phyloP scores from a whole-genome alignment of 2,113 vertebrate genomes.

The Neopipo cinnamomea region DNA sequence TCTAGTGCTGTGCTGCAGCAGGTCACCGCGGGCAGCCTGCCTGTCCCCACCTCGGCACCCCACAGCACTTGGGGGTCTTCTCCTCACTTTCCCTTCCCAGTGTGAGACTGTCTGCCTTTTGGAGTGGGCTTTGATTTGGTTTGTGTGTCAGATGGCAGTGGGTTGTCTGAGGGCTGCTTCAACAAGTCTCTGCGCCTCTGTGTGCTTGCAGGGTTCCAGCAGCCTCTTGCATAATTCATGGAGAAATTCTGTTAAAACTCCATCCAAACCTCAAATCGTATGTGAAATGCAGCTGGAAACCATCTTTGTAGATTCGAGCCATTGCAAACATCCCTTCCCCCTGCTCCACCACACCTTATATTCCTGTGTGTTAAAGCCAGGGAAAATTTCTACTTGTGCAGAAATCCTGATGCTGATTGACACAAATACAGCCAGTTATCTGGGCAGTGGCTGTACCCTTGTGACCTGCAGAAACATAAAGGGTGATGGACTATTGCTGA shows the following conservation, averaged over 20 bases:
- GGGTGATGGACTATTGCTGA: neutral
- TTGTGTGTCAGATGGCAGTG: slow-evolving; percentile 3
- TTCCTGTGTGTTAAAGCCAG: neutral
- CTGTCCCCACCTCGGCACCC: neutral
- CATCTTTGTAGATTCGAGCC: slow-evolving; percentile 3
- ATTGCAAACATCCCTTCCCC: slow-evolving; percentile 30
- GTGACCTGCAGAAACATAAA: neutral
- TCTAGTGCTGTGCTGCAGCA: slow-evolving; percentile 42
- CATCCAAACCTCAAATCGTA: slow-evolving; percentile 45
- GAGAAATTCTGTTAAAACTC: slow-evolving; percentile 44
- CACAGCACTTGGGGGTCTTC: neutral
- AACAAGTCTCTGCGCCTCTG: slow-evolving; percentile 31
- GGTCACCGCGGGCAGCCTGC: neutral
- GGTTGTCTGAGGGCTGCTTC: slow-evolving; percentile 9
- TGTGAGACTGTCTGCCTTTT: neutral
- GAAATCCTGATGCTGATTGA: neutral
- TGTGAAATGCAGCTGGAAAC: slow-evolving; percentile 56
- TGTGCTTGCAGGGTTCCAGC: slow-evolving; percentile 15
- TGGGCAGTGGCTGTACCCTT: neutral
- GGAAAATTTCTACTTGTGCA: neutral
- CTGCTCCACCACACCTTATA: slow-evolving; percentile 23
- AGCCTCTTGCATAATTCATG: slow-evolving; percentile 62
- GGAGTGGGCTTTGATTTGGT: neutral
- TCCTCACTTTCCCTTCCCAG: neutral
- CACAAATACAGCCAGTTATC: neutral